These are phyloP conservation scores for Epistrophella euchroma DNA, from an alignment of 2,888 invertebrate genomes.

Conservation along the genomic window DNA sequence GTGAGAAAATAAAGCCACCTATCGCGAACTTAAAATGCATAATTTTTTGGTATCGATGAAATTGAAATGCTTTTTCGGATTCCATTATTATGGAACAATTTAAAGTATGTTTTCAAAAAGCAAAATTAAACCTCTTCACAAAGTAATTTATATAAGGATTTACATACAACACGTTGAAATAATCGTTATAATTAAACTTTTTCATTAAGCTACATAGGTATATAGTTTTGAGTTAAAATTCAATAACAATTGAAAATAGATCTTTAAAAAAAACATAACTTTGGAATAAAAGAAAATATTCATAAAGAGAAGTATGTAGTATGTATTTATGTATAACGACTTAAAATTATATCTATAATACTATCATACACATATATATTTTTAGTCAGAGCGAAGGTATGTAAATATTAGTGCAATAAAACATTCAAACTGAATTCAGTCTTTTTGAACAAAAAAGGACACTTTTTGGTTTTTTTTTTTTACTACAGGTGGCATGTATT, in stretches of 20 bases:
- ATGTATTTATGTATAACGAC: constrained; percentile 54
- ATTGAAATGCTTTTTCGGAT: neutral
- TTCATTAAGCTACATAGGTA: constrained; percentile 4
- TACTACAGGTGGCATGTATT: too few species aligned
- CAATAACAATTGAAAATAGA: constrained; percentile 16
- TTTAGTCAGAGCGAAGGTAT: constrained; percentile 61
- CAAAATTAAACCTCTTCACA: neutral
- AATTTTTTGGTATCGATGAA: neutral
- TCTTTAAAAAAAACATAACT: neutral
- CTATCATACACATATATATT: constrained; percentile 48
- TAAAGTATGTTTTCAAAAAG: neutral
- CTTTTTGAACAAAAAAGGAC: constrained; percentile 45
- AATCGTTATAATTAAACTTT: neutral
- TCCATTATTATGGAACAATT: neutral
- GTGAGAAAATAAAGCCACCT: neutral
- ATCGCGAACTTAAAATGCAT: neutral
- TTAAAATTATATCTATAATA: constrained; percentile 50
- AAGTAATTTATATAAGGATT: constrained; percentile 12
- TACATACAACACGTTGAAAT: neutral
- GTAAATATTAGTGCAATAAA: constrained; percentile 76
- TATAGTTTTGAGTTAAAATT: constrained; percentile 14
- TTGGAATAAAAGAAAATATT: neutral
- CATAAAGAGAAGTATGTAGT: constrained; percentile 24
- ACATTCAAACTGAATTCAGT: constrained; percentile 50
- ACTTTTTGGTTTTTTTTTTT: neutral